Conservation (phyloP, 2,797 vertebrate genomes). For the Halcyon leucocephala region DNA sequence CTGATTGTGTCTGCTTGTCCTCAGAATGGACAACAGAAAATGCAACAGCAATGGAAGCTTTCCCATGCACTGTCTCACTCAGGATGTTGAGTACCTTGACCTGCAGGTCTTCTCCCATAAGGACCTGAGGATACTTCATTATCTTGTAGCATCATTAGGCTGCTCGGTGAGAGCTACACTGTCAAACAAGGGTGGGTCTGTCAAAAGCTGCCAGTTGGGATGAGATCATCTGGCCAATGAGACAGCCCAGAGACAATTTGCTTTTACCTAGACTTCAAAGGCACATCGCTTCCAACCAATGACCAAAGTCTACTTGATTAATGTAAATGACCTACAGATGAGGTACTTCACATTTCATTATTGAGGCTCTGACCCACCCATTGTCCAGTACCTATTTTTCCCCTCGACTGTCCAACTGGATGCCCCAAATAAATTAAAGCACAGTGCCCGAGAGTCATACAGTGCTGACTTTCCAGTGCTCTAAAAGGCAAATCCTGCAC, state of each 20-base stretch:
- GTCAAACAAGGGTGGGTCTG: neutral
- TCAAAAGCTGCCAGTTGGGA: slow-evolving; percentile 20
- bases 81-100: neutral
- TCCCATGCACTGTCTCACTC: neutral
- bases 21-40: neutral
- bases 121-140: neutral
- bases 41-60: neutral
- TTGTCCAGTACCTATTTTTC: slow-evolving; percentile 7
- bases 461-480: neutral
- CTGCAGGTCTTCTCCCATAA: neutral
- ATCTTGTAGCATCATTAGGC: neutral
- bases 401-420: neutral
- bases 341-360: neutral
- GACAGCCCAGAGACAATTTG: slow-evolving; percentile 4
- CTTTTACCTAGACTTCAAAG: slow-evolving; percentile 40
- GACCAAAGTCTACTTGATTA: neutral
- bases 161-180: neutral
- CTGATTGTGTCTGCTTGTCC: neutral
- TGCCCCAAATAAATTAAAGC: neutral
- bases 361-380: neutral
- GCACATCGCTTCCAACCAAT: neutral
- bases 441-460: neutral
- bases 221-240: slow-evolving; percentile 38
- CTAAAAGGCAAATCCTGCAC: neutral
- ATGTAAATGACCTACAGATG: neutral